Evolutionary conservation across 2,888 invertebrate species (phyloP), one percentile per base, ranked within the genome.

Genomic region (Sarcophaga rosellei): DNA sequence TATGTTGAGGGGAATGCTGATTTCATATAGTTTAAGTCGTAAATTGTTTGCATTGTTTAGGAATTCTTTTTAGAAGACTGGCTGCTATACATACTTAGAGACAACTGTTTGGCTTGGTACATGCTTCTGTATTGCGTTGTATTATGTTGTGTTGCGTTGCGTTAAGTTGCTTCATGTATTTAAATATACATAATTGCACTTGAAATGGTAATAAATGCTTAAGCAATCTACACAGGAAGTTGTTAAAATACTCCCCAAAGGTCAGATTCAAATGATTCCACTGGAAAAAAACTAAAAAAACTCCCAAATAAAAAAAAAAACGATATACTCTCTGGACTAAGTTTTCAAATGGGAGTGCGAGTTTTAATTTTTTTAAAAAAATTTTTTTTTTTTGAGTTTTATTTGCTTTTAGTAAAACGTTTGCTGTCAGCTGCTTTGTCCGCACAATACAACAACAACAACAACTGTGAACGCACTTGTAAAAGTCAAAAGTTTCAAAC

Each of bases 121-220:
- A 61, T n/a, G 61, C 21, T 11, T 53, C 44, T 17, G 45, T 70
- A 11, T 47, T 11, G 0, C 15, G 53, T 53, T 83, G n/a, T 20
- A 23, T 73, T 15, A 66, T 23, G 23, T 53, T 12, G 5, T 4
- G 53, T 53, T 83, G 12, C 23, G 44, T 73, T 17, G 72, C 44
- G 44, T 62, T 35, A 35, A 35, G 35, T 35, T 35, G 59, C n/a
- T 45, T 11, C n/a, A 72, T 62, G 68, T 79, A 82, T 79, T 79
- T 61, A 68, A 86, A 86, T 77, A 76, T 20, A 85, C 82, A 80
- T 86, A 86, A 86, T 86, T 86, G 82, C 72, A 83, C 86, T 86
- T 84, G 81, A 86, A 86, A 83, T 81, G 84, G 23, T 81, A 81
- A 81, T 86, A 84, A 84, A 86, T 86, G 78, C 78, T 81, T 86